phyloP scores from a whole-genome alignment of 1,140 invertebrate species.

The Brachionus asplanchnoidis region DNA sequence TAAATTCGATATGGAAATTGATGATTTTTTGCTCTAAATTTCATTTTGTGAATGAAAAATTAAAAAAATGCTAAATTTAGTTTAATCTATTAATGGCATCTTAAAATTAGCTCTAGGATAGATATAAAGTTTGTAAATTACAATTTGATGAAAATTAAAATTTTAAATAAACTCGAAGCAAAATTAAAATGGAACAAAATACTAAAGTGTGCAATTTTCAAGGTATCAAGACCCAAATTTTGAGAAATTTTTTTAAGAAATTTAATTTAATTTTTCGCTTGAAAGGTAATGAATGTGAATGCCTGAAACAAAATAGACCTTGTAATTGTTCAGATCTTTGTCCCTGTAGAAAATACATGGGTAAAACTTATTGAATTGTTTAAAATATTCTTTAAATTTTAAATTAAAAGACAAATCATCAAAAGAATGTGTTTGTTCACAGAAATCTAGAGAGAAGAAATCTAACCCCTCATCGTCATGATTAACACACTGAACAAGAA shows the following conservation, averaged over 20 bases:
- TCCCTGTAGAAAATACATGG: constrained; percentile 15
- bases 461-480: not conserved
- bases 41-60: not conserved
- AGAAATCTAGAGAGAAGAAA: not conserved
- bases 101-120: not conserved
- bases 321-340: not conserved
- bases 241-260: not conserved
- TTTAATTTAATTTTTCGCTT: no score
- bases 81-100: not conserved
- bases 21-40: not conserved
- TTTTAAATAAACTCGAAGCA: not conserved
- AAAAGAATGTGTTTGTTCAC: not conserved
- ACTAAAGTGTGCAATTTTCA: not conserved
- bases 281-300: not conserved
- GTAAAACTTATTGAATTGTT: not conserved
- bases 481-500: no score
- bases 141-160: not conserved
- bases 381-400: not conserved
- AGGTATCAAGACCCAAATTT: not conserved
- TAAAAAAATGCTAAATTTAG: not conserved
- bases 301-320: not conserved
- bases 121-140: no score
- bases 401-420: not conserved
- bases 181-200: not conserved
- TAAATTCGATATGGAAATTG: not conserved